These are phyloP conservation scores for Natrix natrix DNA, from an alignment of 2,797 vertebrate genomes.

Conservation along the genomic window DNA sequence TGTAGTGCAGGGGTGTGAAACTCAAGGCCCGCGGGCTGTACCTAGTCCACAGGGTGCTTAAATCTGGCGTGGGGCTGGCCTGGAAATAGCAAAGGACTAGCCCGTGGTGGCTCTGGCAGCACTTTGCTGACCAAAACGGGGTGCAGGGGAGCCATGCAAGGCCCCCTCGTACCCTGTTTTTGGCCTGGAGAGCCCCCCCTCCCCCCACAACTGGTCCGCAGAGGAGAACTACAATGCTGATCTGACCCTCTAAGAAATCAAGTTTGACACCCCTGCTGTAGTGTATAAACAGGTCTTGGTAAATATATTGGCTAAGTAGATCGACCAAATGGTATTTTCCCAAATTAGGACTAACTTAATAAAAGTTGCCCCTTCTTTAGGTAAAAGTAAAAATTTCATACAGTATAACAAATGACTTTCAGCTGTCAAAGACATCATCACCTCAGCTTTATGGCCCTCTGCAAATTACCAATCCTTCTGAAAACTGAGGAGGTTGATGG, in stretches of 20 bases:
- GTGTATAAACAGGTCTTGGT: not conserved
- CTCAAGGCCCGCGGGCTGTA: too few relatives aligned
- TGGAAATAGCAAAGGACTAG: too few relatives aligned
- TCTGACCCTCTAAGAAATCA: too few relatives aligned
- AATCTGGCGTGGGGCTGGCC: too few relatives aligned
- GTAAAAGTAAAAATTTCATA: not conserved
- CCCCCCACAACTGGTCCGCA: rapidly evolving
- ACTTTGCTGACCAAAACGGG: too few relatives aligned
- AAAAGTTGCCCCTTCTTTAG: not conserved
- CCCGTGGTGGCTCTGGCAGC: too few relatives aligned
- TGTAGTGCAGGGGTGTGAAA: not conserved
- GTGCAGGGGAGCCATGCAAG: too few relatives aligned
- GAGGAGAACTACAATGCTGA: too few relatives aligned
- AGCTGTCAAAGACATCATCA: not conserved
- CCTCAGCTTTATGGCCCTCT: not conserved
- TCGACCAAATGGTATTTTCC: not conserved
- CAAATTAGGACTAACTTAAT: not conserved
- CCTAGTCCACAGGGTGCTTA: too few relatives aligned
- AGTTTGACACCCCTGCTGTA: not conserved
- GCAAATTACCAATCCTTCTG: not conserved
- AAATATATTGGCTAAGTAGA: not conserved
- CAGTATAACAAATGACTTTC: not conserved
- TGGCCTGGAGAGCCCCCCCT: too few relatives aligned
- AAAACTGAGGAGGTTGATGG: not conserved
- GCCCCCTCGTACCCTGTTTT: too few relatives aligned